Base-by-base conservation (phyloP, 2,888 invertebrate species). In the Notodonta ziczac region DNA sequence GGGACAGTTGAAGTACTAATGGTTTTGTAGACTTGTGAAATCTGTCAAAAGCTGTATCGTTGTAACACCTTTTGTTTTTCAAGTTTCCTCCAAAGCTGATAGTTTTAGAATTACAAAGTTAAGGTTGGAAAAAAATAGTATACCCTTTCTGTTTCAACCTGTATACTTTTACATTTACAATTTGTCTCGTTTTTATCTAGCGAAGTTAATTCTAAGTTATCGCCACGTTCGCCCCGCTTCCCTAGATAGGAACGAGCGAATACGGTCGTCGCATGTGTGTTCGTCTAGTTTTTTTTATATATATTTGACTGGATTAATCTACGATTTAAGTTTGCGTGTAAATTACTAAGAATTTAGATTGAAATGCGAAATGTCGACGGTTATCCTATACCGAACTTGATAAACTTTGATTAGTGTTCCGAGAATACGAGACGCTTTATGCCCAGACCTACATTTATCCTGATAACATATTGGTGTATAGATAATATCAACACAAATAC, bases 211-310 rank as follows among this genome's bases (percentile, higher is more conserved):
- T 14, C 13, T 46, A 3, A 16, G 50, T 10, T 46, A 14, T 4
- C 10, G 5, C 14, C 3, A 52, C 10, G 32, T 7, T 52, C 13
- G 52, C 32, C 10, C 13, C 12, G 13, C 12, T 52, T 13, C 57
- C 63, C 44, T 73, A 61, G 53, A 65, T 58, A 58, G 56, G 60
- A 62, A 52, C 67, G 65, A 59, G 62, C 65, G 69, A 73, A 73
- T 75, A 72, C 73, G 74, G 61, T 70, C 61, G 62, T 73, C 63
- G 76, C 76, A 76, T 76, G 76, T 73, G 74, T 76, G 73, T 76
- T 75, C 65, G 66, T 73, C 57, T 71, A 61, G 66, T 70, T 60
- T 56, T 51, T 53, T 53, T 71, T 74, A 67, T 63, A 61, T 63
- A 61, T 63, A 70, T 66, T 69, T 69, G 72, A 74, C 66, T 76